Percentiles rank a stretch among this genome's conserved stretches.
Evolutionary conservation across 2,113 vertebrate species (phyloP).

Genomic region (Pitta sordida): DNA sequence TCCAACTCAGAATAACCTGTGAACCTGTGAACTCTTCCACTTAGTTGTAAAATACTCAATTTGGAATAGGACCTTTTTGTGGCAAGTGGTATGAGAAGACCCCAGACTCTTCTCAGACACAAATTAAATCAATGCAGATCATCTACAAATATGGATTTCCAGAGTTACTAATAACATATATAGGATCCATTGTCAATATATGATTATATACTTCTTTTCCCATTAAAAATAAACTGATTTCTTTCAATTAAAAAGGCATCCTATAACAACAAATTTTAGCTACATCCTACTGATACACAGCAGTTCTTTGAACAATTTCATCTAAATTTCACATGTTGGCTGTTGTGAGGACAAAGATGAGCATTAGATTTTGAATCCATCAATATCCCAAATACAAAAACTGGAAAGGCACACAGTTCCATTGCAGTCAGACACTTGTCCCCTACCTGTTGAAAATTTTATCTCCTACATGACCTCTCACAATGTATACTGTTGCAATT

Average conservation of each 20-base stretch:
- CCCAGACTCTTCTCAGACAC: background rate
- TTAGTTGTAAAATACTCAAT: background rate
- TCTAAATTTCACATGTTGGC: background rate
- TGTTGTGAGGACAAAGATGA: background rate
- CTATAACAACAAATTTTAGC: background rate
- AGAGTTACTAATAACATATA: background rate
- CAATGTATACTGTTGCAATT: background rate
- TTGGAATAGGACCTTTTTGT: background rate
- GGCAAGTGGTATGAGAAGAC: background rate
- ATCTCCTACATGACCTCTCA: background rate
- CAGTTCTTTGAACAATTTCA: background rate
- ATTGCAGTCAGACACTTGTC: background rate
- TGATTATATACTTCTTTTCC: background rate
- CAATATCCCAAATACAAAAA: background rate
- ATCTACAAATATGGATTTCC: background rate
- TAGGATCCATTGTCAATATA: background rate
- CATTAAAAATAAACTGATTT: background rate
- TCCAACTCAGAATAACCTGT: background rate
- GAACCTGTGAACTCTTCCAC: background rate
- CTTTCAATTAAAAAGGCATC: background rate
- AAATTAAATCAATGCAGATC: background rate
- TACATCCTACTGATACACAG: background rate
- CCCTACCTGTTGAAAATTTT: background rate
- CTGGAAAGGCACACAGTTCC: background rate
- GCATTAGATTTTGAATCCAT: background rate